phyloP scores from a whole-genome alignment of 2,888 invertebrate genomes.

The Zonitis immaculata region DNA sequence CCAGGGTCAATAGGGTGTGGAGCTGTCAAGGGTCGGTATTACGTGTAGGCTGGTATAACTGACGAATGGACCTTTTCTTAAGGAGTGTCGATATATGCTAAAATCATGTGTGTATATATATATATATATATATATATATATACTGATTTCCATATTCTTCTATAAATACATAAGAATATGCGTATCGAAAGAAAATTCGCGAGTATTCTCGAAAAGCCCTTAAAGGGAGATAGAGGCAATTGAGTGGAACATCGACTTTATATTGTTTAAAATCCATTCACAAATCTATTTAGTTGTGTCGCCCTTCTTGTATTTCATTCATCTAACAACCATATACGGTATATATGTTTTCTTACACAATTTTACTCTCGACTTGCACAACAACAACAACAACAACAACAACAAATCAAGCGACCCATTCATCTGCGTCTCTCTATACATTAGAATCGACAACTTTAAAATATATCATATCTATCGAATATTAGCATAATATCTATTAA shows the following conservation, averaged over 20 bases:
- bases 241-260: no score
- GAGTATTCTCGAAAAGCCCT: no score
- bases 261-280: no score
- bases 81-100: slow-evolving; percentile 36
- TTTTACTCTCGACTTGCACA: slow-evolving; percentile 31
- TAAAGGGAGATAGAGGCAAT: no score
- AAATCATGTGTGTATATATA: no score
- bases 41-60: slow-evolving; percentile 32
- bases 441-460: slow-evolving; percentile 16
- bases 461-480: slow-evolving; percentile 2
- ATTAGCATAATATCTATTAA: no score
- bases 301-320: slow-evolving; percentile 38
- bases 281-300: slow-evolving; percentile 34
- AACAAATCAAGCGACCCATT: slow-evolving; percentile 17
- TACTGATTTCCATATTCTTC: slow-evolving; percentile 26
- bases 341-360: slow-evolving; percentile 39
- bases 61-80: slow-evolving; percentile 31
- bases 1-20: slow-evolving; percentile 44
- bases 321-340: slow-evolving; percentile 36
- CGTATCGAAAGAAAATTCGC: slow-evolving; percentile 6
- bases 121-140: no score
- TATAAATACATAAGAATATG: neutral
- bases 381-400: slow-evolving; percentile 2
- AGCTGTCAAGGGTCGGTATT: slow-evolving; percentile 36
- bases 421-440: slow-evolving; percentile 21